phyloP scores from a whole-genome alignment of 2,113 vertebrate species.

The Pteruthius melanotis region DNA sequence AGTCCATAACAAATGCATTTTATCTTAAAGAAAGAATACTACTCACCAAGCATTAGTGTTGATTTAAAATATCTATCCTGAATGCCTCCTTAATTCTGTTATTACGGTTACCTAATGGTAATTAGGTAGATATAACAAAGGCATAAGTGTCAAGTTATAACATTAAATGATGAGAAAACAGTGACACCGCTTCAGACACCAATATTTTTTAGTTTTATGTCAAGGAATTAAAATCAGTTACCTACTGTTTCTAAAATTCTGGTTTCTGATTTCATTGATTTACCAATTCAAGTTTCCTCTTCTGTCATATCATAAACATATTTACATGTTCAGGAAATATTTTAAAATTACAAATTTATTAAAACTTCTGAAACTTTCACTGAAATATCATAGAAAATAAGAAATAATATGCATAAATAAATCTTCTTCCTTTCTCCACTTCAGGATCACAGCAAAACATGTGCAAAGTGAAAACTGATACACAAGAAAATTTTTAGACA shows the following conservation, averaged over 20 bases:
- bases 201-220: neutral
- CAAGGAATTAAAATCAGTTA: neutral
- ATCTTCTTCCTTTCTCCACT: neutral
- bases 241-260: neutral
- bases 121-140: neutral
- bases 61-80: neutral
- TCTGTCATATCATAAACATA: neutral
- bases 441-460: neutral
- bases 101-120: neutral
- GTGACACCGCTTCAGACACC: accelerated
- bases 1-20: neutral
- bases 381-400: neutral
- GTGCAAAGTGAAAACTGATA: neutral
- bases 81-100: neutral
- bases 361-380: neutral
- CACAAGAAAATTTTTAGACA: neutral
- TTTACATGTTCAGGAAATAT: neutral
- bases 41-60: neutral
- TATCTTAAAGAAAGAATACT: neutral
- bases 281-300: neutral
- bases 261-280: neutral
- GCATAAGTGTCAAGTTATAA: neutral
- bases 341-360: neutral
- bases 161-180: neutral
- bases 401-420: neutral